A percentile compares a stretch with the other conserved stretches of the same genome.
Conservation (phyloP, 1,140 invertebrate species). For the Eulimnadia texana region DNA sequence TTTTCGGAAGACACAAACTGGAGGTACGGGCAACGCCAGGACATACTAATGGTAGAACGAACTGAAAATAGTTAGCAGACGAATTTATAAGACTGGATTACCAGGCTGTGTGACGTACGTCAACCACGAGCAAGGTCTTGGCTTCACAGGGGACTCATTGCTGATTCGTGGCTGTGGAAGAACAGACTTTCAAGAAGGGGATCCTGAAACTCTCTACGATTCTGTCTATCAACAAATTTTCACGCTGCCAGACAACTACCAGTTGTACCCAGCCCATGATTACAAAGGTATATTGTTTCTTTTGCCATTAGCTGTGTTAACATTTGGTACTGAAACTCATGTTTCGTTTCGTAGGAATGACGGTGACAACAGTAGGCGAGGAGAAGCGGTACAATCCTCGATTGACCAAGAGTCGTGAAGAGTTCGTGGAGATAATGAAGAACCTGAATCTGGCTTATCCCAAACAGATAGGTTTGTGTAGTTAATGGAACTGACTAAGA, state of each 20-base stretch:
- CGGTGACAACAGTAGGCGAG: constrained; percentile 74
- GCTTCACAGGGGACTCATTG: constrained; percentile 90
- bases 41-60: constrained; percentile 67
- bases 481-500: too few species aligned
- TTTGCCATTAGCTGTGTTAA: too few species aligned
- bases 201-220: constrained; percentile 59
- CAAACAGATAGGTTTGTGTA: constrained; percentile 80
- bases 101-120: constrained; percentile 59
- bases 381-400: constrained; percentile 85
- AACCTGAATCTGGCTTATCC: constrained; percentile 89
- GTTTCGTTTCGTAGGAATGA: constrained; percentile 44
- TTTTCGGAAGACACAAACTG: constrained; percentile 56
- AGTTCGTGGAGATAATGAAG: constrained; percentile 87
- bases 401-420: constrained; percentile 62
- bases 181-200: constrained; percentile 78
- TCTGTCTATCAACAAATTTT: constrained; percentile 85
- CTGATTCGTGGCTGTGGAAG: constrained; percentile 76
- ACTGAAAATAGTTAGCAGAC: background rate
- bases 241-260: constrained; percentile 65
- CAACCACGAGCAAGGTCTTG: constrained; percentile 50
- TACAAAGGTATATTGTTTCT: constrained; percentile 57
- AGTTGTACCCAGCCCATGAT: constrained; percentile 87
- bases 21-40: constrained; percentile 75
- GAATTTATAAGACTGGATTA: too few species aligned
- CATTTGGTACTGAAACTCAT: too few species aligned